These are phyloP conservation scores for Australoheros scitulus DNA, from an alignment of 2,113 vertebrate species.

Conservation along the genomic window DNA sequence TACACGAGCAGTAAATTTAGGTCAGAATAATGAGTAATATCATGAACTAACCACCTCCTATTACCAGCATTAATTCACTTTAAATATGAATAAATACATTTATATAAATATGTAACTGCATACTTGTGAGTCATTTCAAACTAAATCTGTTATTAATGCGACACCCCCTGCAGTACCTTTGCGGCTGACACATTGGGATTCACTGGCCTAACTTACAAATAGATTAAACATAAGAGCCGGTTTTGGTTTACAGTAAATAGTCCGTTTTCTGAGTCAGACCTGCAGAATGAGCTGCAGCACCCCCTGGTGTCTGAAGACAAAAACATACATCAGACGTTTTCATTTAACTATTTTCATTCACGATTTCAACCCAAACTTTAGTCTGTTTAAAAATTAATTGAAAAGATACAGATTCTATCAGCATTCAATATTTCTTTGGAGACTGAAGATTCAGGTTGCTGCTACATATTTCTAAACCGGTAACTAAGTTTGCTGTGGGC, in stretches of 20 bases:
- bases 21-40: too few relatives aligned
- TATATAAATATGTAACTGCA: too few relatives aligned
- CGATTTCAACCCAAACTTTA: neutral
- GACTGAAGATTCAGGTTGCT: neutral
- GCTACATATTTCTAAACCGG: neutral
- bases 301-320: slow-evolving; percentile 17
- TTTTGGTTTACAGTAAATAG: neutral
- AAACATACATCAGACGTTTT: neutral
- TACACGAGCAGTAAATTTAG: too few relatives aligned
- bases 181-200: too few relatives aligned
- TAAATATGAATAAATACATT: too few relatives aligned
- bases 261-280: neutral
- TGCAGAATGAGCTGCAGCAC: neutral
- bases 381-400: neutral
- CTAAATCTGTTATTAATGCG: too few relatives aligned
- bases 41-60: too few relatives aligned
- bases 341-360: neutral
- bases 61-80: too few relatives aligned
- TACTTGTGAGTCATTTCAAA: too few relatives aligned
- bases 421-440: neutral
- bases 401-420: neutral
- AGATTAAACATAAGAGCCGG: neutral
- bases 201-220: neutral
- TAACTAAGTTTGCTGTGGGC: neutral
- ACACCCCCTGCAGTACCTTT: too few relatives aligned